Evolutionary conservation across 2,797 vertebrate species (phyloP).

Genomic region (Monodelphis domestica): DNA sequence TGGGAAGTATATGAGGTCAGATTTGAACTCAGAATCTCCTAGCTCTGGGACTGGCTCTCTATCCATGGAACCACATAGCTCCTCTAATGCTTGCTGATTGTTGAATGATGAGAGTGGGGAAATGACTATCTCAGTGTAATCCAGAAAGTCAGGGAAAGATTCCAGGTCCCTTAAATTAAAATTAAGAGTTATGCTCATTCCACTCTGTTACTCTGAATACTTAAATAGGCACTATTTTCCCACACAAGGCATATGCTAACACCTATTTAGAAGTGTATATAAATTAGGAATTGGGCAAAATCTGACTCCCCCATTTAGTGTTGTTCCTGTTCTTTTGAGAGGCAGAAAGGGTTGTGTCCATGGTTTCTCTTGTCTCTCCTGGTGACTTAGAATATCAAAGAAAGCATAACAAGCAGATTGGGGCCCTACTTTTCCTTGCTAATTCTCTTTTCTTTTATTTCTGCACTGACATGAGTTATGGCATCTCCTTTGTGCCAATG

Average conservation of each 20-base stretch:
- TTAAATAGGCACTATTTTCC: not conserved
- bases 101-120: not conserved
- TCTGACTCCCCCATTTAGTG: not conserved
- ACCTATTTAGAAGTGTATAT: not conserved
- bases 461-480: not conserved
- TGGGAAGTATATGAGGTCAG: too few relatives aligned
- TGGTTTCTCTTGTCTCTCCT: not conserved
- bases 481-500: not conserved
- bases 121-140: not conserved
- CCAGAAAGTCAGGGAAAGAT: not conserved
- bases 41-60: too few relatives aligned
- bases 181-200: not conserved
- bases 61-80: too few relatives aligned
- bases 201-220: not conserved
- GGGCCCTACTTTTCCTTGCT: not conserved
- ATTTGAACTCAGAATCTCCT: too few relatives aligned
- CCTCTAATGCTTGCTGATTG: not conserved
- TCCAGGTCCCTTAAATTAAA: not conserved
- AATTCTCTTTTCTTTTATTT: not conserved
- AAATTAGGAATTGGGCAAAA: not conserved
- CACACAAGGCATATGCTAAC: not conserved
- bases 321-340: not conserved
- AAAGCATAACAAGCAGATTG: not conserved
- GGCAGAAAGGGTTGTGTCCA: not conserved
- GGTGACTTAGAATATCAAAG: not conserved